A percentile compares a stretch with the other conserved stretches of the same genome.
These are phyloP conservation scores for Minunthozetes semirufus DNA, from an alignment of 2,888 invertebrate species.

Conservation along the genomic window DNA sequence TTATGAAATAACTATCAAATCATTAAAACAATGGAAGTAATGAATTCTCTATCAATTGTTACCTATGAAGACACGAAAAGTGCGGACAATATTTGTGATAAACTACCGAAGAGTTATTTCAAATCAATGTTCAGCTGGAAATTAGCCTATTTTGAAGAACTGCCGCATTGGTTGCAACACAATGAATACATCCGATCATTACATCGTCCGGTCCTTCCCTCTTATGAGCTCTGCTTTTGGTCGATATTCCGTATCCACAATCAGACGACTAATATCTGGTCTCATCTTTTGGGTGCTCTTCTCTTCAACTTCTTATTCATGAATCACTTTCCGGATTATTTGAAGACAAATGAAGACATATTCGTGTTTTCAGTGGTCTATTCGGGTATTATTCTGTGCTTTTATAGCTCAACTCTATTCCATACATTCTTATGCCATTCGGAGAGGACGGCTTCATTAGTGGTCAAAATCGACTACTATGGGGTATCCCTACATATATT, in stretches of 20 bases:
- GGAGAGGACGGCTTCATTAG: neutral
- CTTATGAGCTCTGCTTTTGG: neutral
- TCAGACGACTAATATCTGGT: conserved; percentile 4
- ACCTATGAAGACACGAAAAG: neutral
- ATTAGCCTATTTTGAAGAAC: neutral
- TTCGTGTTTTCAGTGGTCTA: neutral
- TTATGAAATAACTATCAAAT: too few species aligned
- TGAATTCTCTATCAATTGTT: neutral
- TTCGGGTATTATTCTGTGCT: neutral
- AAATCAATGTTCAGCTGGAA: neutral
- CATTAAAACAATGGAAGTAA: neutral
- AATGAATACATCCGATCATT: neutral
- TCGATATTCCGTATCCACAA: conserved; percentile 1
- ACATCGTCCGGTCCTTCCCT: neutral
- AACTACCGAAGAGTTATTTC: neutral
- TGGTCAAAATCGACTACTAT: neutral
- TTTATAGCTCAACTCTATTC: neutral
- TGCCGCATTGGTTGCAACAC: neutral
- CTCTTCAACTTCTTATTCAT: neutral
- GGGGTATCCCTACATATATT: neutral
- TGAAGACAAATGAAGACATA: neutral
- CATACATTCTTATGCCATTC: neutral
- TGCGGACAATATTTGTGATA: too few species aligned
- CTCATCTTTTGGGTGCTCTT: neutral
- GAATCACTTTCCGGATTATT: neutral